phyloP scores from a whole-genome alignment of 2,113 vertebrate species.

The Glaucidium brasilianum region DNA sequence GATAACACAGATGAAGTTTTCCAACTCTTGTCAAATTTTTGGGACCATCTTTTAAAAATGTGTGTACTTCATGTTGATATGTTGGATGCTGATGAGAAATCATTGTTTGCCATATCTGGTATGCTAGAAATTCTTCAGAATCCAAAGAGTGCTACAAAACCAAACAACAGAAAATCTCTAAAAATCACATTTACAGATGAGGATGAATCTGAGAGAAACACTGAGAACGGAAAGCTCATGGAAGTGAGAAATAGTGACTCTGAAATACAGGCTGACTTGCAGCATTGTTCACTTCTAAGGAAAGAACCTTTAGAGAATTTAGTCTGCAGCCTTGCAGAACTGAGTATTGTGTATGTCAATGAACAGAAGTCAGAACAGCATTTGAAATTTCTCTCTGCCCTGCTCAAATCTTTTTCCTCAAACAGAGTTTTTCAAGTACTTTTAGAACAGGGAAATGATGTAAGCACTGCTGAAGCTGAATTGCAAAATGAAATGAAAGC shows the following conservation, averaged over 20 bases:
- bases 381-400: slow-evolving; percentile 86
- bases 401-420: slow-evolving; percentile 86
- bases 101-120: slow-evolving; percentile 80
- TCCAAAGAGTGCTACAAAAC: slow-evolving; percentile 70
- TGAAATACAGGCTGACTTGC: slow-evolving; percentile 17
- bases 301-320: slow-evolving; percentile 83
- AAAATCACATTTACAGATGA: slow-evolving; percentile 82
- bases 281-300: slow-evolving; percentile 24
- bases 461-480: background rate
- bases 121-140: slow-evolving; percentile 86
- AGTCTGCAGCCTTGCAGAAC: slow-evolving; percentile 86
- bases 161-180: slow-evolving; percentile 73
- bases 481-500: background rate
- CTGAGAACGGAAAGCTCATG: background rate
- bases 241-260: slow-evolving; percentile 43
- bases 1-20: slow-evolving; percentile 61
- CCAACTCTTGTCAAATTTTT: slow-evolving; percentile 82
- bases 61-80: slow-evolving; percentile 77
- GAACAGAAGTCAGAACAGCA: slow-evolving; percentile 85
- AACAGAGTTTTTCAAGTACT: slow-evolving; percentile 83
- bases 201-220: slow-evolving; percentile 39
- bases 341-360: slow-evolving; percentile 85
- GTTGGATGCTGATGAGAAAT: slow-evolving; percentile 73
- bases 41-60: slow-evolving; percentile 81
- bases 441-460: slow-evolving; percentile 64